Evolutionary conservation across 1,140 invertebrate genomes (phyloP).

Genomic region (Plectus sambesii): DNA sequence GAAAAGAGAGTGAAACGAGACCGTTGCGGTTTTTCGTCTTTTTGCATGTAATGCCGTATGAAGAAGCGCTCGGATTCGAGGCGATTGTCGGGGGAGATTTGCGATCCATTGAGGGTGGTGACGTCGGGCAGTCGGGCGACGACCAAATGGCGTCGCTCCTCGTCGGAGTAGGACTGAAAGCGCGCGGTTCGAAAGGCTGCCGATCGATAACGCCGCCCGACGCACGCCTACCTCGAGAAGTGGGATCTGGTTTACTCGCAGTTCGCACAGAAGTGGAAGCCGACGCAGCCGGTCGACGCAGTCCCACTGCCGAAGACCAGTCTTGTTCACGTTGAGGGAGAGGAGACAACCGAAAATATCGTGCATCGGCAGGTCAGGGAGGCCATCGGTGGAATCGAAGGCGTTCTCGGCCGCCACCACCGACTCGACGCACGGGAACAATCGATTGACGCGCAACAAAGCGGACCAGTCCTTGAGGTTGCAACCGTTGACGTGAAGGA

Average conservation of each 20-base stretch:
- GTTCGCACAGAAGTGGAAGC: too few relatives aligned
- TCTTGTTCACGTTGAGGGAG: too few relatives aligned
- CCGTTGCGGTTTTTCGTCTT: slow-evolving; percentile 25
- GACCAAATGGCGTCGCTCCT: slow-evolving; percentile 68
- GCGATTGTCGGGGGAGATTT: slow-evolving; percentile 66
- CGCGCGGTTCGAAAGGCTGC: too few relatives aligned
- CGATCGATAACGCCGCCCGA: too few relatives aligned
- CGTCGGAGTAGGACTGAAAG: too few relatives aligned
- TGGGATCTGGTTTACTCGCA: too few relatives aligned
- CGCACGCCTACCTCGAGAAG: too few relatives aligned
- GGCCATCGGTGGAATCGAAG: not conserved
- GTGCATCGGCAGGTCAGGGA: not conserved
- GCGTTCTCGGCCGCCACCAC: not conserved
- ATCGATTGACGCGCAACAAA: not conserved
- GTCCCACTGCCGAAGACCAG: too few relatives aligned
- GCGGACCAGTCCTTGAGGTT: not conserved
- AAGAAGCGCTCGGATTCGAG: slow-evolving; percentile 84
- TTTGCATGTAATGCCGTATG: slow-evolving; percentile 74
- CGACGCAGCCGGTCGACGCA: too few relatives aligned
- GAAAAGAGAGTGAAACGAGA: too few relatives aligned
- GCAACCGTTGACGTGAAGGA: not conserved
- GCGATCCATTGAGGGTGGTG: slow-evolving; percentile 69
- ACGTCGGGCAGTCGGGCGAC: slow-evolving; percentile 75
- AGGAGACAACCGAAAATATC: too few relatives aligned
- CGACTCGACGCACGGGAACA: not conserved